Conservation (phyloP, 2,797 vertebrate genomes). For the Heteromormyrus szaboi region DNA sequence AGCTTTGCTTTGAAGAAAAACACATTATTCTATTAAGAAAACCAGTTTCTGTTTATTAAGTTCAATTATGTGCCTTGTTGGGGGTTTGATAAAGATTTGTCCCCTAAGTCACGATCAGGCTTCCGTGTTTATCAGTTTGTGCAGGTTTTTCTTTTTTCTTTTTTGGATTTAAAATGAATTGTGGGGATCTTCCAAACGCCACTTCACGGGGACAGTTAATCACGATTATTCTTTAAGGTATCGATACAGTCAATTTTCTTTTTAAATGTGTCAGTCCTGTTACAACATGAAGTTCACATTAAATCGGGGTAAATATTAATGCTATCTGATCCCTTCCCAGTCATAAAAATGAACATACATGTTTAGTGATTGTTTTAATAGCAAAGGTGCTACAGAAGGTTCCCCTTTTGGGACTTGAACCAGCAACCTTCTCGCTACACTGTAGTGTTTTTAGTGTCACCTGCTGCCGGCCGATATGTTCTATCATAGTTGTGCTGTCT, state of each 20-base stretch:
- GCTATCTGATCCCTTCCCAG: not conserved
- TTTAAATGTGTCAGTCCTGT: not conserved
- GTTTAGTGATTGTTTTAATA: not conserved
- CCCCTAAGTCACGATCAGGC: not conserved
- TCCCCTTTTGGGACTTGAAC: not conserved
- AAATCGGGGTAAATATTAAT: not conserved
- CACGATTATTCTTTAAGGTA: not conserved
- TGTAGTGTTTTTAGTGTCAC: not conserved
- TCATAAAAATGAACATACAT: not conserved
- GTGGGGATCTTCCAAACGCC: not conserved
- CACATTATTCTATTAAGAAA: not conserved
- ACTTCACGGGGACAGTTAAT: not conserved
- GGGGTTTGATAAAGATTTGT: not conserved
- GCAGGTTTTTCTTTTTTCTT: not conserved
- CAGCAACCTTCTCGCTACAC: not conserved
- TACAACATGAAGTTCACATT: not conserved
- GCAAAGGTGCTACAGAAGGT: not conserved
- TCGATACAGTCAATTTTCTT: not conserved
- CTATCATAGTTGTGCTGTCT: not conserved
- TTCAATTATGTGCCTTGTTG: not conserved
- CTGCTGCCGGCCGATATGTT: not conserved
- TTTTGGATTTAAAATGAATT: not conserved
- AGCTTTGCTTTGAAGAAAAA: not conserved
- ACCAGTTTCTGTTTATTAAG: not conserved
- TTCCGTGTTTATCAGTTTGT: not conserved